These are phyloP conservation scores for Montifringilla adamsi DNA, from an alignment of 2,113 vertebrate genomes.

Conservation along the genomic window DNA sequence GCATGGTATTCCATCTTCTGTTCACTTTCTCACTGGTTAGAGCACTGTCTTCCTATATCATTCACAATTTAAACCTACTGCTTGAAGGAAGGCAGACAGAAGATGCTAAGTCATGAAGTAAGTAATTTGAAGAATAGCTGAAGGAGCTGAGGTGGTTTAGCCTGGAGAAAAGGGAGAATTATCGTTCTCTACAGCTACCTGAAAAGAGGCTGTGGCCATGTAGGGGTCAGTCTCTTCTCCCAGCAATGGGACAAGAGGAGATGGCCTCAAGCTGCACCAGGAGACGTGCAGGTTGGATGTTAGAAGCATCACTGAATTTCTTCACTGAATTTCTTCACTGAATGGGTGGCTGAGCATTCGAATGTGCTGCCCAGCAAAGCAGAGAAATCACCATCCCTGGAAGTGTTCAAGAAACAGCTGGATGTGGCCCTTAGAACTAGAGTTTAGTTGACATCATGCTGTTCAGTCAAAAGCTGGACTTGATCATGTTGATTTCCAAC, in stretches of 20 bases:
- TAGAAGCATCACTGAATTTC: background rate
- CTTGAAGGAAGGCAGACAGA: background rate
- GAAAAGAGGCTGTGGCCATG: background rate
- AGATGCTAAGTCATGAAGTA: background rate
- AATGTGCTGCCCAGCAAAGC: background rate
- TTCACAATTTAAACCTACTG: background rate
- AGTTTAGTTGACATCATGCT: background rate
- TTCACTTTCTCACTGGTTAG: background rate
- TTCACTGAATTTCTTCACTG: background rate
- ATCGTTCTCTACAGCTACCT: background rate
- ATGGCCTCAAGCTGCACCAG: background rate
- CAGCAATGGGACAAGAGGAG: background rate
- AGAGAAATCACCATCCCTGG: background rate
- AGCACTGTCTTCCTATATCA: background rate
- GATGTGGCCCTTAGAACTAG: background rate
- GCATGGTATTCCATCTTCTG: background rate
- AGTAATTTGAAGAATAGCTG: background rate
- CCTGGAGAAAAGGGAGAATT: background rate
- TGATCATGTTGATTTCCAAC: rapidly evolving
- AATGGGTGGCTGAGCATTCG: background rate
- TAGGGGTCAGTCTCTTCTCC: background rate
- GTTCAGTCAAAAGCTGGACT: background rate
- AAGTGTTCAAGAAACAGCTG: background rate
- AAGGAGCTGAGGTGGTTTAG: background rate
- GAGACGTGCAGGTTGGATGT: background rate